Conservation (phyloP, 2,888 invertebrate species). For the Noctua pronuba region DNA sequence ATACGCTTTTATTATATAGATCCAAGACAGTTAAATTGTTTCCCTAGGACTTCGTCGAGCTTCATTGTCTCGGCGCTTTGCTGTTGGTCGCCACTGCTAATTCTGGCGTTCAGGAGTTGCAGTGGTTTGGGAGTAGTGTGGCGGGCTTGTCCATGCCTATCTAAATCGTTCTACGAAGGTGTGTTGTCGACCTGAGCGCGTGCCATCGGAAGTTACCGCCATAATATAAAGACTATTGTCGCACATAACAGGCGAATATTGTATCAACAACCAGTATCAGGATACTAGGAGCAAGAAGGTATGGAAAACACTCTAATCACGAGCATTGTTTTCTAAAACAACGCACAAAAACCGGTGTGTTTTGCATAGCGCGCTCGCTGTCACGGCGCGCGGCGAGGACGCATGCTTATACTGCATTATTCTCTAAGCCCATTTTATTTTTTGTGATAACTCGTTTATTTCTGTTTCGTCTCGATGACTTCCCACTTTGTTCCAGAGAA, state of each 20-base stretch:
- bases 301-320: conserved; percentile 16
- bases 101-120: neutral
- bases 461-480: neutral
- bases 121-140: neutral
- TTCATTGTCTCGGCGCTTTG: neutral
- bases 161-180: neutral
- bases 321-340: conserved; percentile 25
- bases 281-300: neutral
- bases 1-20: too few species aligned
- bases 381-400: neutral
- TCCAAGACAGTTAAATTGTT: too few species aligned
- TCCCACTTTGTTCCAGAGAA: neutral
- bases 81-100: too few species aligned
- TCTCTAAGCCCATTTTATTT: neutral
- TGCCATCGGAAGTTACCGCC: neutral
- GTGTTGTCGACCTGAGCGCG: neutral
- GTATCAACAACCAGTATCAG: conserved; percentile 24
- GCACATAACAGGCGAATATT: neutral
- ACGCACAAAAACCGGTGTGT: neutral
- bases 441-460: neutral
- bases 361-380: neutral
- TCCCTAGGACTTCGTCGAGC: neutral
- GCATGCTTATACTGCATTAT: too few species aligned
- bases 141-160: neutral
- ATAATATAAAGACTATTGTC: neutral